Evolutionary conservation across 2,888 invertebrate genomes (phyloP), one percentile per base, ranked within the genome.

Genomic region (Eurytoma californica): DNA sequence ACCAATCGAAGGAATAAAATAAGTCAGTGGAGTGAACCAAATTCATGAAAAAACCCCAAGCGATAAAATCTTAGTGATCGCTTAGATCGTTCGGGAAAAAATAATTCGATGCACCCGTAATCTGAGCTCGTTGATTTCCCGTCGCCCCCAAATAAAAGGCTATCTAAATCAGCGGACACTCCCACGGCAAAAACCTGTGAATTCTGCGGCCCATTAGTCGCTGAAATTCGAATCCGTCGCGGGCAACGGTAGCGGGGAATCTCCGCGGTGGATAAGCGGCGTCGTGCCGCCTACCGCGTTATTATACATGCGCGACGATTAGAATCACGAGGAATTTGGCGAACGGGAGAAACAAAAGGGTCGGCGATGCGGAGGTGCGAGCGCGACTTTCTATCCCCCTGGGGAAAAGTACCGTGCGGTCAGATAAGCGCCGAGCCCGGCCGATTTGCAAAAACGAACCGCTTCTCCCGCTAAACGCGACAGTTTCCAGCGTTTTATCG

Each of bases 301-400:
- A 73, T 74, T 69, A 74, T 66, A 68, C 74, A 74, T 53, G 73
- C 63, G 72, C 80, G 67, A 58, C 69, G 77, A 80, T 80, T 74
- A 69, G 69, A 69, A 80, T 80, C 78, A 53, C 78, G 75, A 68
- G 67, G 81, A 78, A 81, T 81, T 81, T 76, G 24, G 78, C 57
- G 78, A 81, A 75, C 30, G 47, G 61, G 66, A 67, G 53, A 74
- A 72, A 80, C 80, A 80, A 80, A 77, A 66, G 79, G 65, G 55
- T 61, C 47, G 61, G 9, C 7, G 30, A 30, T 30, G 30, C 30
- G 39, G 39, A 39, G 39, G 51, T 51, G 47, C 68, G 24, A 53
- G 68, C 60, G 67, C 75, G 60, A 68, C 80, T 77, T 80, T 77
- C 77, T 72, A 78, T 77, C 61, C 28, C 20, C 16, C 53, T 30